Base-by-base conservation (phyloP, 2,888 invertebrate genomes). In the Axea sp. region DNA sequence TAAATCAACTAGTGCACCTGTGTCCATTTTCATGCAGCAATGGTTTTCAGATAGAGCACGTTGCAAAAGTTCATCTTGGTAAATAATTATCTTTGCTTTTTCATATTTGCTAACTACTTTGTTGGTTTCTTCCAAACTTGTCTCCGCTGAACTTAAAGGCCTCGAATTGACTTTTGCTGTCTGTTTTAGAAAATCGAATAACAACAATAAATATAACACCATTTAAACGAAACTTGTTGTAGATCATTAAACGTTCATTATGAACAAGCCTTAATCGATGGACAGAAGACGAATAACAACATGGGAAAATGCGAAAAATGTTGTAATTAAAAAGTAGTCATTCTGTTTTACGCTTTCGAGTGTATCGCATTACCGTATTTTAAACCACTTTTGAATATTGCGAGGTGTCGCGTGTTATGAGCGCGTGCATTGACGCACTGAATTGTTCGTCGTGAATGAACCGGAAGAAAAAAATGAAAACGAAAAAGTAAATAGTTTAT, bases 241-340 rank as follows among this genome's bases (percentile, higher is more conserved):
- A 37, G 30, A 28, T 19, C 47, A 31, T 51, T 22, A 12, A 51
- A 30, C 3, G 30, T 62, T 51, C 33, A 14, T 41, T 37, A 12
- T 15, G 51, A 43, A 64, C 43, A 43, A 53, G 64, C 53, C 64
- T 64, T 64, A 64, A 49, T 31, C 26, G 47, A 14, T 28, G 24
- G 19, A 45, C 14, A 43, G 24, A 51, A 35, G 55, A 55, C 5
- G 12, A 60, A 60, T 19, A 17, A 49, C 26, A 45, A 35, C 15
- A 28, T 39, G 4, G 3, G 14, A 26, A 22, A 11, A 49, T 9
- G 9, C 6, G 11, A 6, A 35, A 37, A 19, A 47, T n/a, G 24
- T 5, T n/a, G n/a, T 53, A 28, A 39, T 11, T 24, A 14, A 47
- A 31, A 30, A 39, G 17, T 1, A 30, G 35, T 30, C 24, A 45